Evolutionary conservation across 1,140 invertebrate species (phyloP).

Genomic region (Caerostris extrusa): DNA sequence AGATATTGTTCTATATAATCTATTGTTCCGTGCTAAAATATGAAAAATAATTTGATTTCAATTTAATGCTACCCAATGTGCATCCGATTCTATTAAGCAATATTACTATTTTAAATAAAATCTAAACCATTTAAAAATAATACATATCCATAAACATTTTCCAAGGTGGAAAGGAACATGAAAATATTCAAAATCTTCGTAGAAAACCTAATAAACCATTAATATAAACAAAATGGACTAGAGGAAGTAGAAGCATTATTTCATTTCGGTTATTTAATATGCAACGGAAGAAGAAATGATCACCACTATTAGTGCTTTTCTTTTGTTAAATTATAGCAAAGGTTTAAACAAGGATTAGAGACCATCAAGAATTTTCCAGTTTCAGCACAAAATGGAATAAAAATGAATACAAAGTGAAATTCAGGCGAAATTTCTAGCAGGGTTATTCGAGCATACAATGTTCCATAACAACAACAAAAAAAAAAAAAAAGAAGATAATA

Average conservation of each 20-base stretch:
- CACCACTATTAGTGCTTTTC: neutral
- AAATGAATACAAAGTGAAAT: conserved; percentile 33
- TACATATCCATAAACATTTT: neutral
- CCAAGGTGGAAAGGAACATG: neutral
- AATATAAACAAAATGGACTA: neutral
- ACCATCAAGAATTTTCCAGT: neutral
- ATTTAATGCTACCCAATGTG: neutral
- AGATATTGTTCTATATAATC: no score
- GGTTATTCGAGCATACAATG: neutral
- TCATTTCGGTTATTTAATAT: neutral
- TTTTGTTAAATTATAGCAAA: neutral
- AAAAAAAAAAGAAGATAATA: no score
- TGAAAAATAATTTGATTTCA: neutral
- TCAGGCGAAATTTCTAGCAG: neutral
- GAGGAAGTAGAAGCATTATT: neutral
- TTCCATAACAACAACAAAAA: neutral
- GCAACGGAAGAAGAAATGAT: neutral
- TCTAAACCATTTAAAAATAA: neutral
- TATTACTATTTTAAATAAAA: neutral
- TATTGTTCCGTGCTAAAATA: no score
- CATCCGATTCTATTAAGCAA: neutral
- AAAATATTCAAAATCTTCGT: neutral
- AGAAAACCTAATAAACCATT: neutral
- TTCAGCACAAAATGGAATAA: neutral
- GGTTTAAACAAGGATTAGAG: neutral